phyloP scores from a whole-genome alignment of 2,888 invertebrate species.

The Lochmaea capreae region DNA sequence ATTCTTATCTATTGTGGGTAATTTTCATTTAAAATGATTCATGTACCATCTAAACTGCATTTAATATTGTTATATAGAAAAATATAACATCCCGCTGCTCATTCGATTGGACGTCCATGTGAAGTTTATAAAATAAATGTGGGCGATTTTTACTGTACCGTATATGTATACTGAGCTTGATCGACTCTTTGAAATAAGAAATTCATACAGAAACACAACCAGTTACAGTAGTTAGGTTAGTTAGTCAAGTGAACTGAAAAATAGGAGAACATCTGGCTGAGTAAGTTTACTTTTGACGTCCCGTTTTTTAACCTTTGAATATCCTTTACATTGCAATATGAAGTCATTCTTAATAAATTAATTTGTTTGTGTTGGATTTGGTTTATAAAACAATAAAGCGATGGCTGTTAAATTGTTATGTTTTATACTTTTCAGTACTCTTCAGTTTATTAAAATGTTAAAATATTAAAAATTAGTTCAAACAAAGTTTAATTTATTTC shows the following conservation, averaged over 20 bases:
- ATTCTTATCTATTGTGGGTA: too few species aligned
- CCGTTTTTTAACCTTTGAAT: not conserved
- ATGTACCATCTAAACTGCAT: too few species aligned
- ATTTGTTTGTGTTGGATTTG: not conserved
- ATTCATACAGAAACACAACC: constrained; percentile 7
- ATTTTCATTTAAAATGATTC: too few species aligned
- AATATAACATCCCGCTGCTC: not conserved
- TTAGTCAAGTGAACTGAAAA: constrained; percentile 24
- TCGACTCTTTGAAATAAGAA: constrained; percentile 21
- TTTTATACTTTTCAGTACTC: not conserved
- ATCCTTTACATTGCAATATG: not conserved
- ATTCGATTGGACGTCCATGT: constrained; percentile 5
- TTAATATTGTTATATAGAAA: too few species aligned
- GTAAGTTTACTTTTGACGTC: constrained; percentile 23
- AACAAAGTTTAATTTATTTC: not conserved
- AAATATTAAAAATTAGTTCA: too few species aligned
- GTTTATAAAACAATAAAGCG: not conserved
- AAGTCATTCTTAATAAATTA: not conserved
- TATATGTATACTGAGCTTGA: constrained; percentile 12
- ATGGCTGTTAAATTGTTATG: not conserved
- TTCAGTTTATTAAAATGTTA: not conserved
- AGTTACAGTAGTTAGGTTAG: constrained; percentile 20
- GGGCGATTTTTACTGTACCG: constrained; percentile 29
- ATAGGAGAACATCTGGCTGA: constrained; percentile 26
- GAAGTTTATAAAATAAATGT: constrained; percentile 29